phyloP scores from a whole-genome alignment of 1,140 invertebrate genomes.

The Anadara kagoshimensis region DNA sequence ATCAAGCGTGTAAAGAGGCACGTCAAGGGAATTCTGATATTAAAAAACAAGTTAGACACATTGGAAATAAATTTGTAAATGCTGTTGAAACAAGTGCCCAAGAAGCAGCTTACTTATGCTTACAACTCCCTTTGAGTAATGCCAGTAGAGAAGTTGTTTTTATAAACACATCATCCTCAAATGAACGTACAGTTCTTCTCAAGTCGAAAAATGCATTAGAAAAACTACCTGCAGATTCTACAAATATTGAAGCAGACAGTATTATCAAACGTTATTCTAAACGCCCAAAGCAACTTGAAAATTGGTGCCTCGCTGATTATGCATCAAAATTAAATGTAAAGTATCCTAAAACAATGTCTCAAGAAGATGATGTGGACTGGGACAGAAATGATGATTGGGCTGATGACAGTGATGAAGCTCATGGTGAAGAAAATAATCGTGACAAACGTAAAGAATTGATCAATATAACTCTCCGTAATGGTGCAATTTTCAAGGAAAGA shows the following conservation, averaged over 20 bases:
- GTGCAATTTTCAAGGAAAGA: constrained; percentile 8
- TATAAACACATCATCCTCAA: constrained; percentile 33
- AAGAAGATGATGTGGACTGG: neutral
- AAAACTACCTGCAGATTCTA: constrained; percentile 8
- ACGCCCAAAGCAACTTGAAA: constrained; percentile 3
- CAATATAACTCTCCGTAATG: neutral
- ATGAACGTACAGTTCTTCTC: constrained; percentile 18
- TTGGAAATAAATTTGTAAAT: constrained; percentile 30
- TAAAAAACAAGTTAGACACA: constrained; percentile 43
- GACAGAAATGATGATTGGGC: no score
- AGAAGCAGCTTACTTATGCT: constrained; percentile 33
- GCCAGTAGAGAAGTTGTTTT: constrained; percentile 35
- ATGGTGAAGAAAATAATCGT: neutral
- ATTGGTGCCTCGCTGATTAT: constrained; percentile 28
- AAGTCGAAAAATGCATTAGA: neutral
- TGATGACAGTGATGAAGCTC: constrained; percentile 1
- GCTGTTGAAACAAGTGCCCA: constrained; percentile 22
- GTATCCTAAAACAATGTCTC: constrained; percentile 14
- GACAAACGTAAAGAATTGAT: neutral
- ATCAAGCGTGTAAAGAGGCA: constrained; percentile 35
- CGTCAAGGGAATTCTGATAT: constrained; percentile 28
- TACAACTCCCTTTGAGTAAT: constrained; percentile 38
- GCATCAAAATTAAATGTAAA: constrained; percentile 18
- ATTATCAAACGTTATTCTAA: constrained; percentile 16
- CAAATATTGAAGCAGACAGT: neutral